Evolutionary conservation across 2,797 vertebrate species (phyloP), one percentile per base, ranked within the genome.

Genomic region (Syngnathus rostellatus): DNA sequence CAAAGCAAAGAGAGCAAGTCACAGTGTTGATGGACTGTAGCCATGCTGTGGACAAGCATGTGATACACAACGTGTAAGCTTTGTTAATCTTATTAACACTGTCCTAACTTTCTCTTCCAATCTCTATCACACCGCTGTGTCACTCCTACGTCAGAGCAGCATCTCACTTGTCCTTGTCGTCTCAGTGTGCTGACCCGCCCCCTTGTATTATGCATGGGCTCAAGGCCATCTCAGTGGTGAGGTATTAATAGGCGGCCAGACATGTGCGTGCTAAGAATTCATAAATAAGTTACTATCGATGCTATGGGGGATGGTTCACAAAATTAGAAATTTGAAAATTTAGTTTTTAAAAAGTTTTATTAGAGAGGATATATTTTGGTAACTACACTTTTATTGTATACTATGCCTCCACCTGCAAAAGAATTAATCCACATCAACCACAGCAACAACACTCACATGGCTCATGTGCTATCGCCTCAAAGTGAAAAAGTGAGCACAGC

Each of bases 181-280:
- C 64, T 75, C 59, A 53, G 58, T 71, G 57, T 58, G 64, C 68
- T 2, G 23, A 62, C 48, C 55, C 64, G 43, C 38, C 40, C 58
- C 55, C 21, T 64, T 23, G 16, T 45, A 55, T 23, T 53, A 63
- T 39, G 66, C 72, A 55, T 17, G 57, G 16, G 69, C 65, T 57
- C 45, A 48, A 65, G 68, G 55, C 41, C 63, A 48, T 71, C 50
- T 65, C 68, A 85, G 76, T 67, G 70, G 61, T 62, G 61, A 39
- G 80, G 79, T 88, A 87, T 83, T 84, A 83, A 84, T 86, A 86
- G 81, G 69, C 4, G 50, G 25, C 62, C 75, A 67, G 68, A 71
- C 41, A 63, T 43, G 55, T 2, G 17, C 45, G 62, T 60, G 68
- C 19, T 39, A 60, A 65, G 43, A 64, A 48, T 45, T 68, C 48